A percentile compares a stretch with the other conserved stretches of the same genome.
phyloP scores from a whole-genome alignment of 2,888 invertebrate genomes.

The Cantharis nigra region DNA sequence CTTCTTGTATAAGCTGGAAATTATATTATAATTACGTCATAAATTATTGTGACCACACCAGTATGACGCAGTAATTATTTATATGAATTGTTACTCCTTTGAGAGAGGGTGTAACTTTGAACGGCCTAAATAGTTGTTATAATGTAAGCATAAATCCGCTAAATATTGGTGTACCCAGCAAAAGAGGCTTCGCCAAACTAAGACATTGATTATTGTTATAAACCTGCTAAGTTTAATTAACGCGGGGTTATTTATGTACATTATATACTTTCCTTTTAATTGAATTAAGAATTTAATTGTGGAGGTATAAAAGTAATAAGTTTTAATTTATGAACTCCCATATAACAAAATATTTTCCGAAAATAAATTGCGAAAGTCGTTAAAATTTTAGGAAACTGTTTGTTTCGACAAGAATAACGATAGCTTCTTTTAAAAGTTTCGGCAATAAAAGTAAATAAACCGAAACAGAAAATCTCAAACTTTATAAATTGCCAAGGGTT shows the following conservation, averaged over 20 bases:
- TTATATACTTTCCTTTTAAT: conserved; percentile 3
- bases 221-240: conserved; percentile 19
- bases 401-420: neutral
- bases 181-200: conserved; percentile 5
- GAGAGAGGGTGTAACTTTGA: conserved; percentile 11
- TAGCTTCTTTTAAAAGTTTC: neutral
- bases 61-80: conserved; percentile 14
- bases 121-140: conserved; percentile 5
- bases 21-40: neutral
- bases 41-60: conserved; percentile 5
- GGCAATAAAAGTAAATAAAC: neutral
- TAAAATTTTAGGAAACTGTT: neutral
- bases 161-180: conserved; percentile 8
- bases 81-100: conserved; percentile 11
- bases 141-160: conserved; percentile 11
- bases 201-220: conserved; percentile 20
- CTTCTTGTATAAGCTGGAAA: neutral
- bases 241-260: conserved; percentile 4
- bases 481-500: neutral
- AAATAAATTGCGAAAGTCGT: conserved; percentile 1
- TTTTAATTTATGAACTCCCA: conserved; percentile 1
- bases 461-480: neutral
- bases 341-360: neutral
- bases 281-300: conserved; percentile 3
- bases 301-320: neutral